Evolutionary conservation across 2,888 invertebrate genomes (phyloP), one percentile per base, ranked within the genome.

Genomic region (Pecten maximus): DNA sequence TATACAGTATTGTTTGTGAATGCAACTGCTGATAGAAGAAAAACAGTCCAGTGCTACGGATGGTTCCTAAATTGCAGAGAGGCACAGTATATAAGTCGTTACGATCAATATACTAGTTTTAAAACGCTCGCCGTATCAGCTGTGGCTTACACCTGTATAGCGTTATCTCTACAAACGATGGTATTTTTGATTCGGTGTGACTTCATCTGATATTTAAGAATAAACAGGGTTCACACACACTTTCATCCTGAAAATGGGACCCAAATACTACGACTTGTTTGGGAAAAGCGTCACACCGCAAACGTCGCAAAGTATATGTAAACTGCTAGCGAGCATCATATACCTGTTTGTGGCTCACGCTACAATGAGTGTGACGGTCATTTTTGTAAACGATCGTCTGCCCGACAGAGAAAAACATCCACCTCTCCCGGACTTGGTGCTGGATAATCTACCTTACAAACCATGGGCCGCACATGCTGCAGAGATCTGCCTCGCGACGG

Each of bases 371-470:
- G 40, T 44, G 6, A 16, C 48, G 39, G 88, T 48, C 40, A 48
- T 88, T 28, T n/a, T 88, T 48, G 88, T 88, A n/a, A 88, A 88
- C 12, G 88, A 88, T 23, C 40, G 44, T 88, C 40, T 40, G 88
- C 88, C 88, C 10, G 88, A 88, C 88, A 39, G 44, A n/a, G 88
- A 88, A 4, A 40, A 88, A 48, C 28, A 88, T 23, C 88, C 88
- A 2, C 88, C 88, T 44, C 88, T 88, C 40, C 88, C 88, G 10
- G 88, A 88, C 39, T 12, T 88, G 10, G 28, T 88, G 12, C 40
- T 88, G 40, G 88, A 88, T 40, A 88, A 88, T n/a, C 39, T 88
- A n/a, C 44, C 88, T 48, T 88, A 88, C 88, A 88, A 44, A 28
- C 44, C 40, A 16, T 88, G 48, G 40, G 88, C 88, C 10, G 40